Base-by-base conservation (phyloP, 2,888 invertebrate genomes). In the Plebejus argus region DNA sequence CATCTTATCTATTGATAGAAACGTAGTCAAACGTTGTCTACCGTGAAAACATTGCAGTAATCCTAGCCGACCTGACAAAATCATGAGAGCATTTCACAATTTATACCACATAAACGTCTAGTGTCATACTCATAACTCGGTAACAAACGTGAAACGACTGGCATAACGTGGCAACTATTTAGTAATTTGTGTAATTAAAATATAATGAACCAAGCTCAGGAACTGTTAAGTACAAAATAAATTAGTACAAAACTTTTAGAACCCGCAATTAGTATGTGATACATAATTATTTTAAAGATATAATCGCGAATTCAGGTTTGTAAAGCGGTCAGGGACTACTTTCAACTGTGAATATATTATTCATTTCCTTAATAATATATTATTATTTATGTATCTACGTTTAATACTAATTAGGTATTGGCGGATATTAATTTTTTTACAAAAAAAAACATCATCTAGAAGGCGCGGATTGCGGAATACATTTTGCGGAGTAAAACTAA, bases 271-370 rank as follows among this genome's bases (percentile, higher is more conserved):
- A 61, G 61, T 23, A 20, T 61, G 70, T 35, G 18, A 70, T 10
- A 74, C 20, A 18, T 76, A 58, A 58, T 56, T 58, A 58, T 56
- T 58, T 76, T 23, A 18, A 20, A 56, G 53, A 33, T 75, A 56
- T 33, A 49, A 49, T 75, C 35, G 39, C 58, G 4, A 39, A 76
- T 76, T 76, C 76, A 58, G 76, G 76, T 76, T 76, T 76, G 35
- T 35, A 76, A 76, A 39, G 76, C 76, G 76, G 76, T 76, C 74
- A 66, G 72, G 78, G 15, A 58, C 80, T 75, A n/a, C 20, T 53
- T 70, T 49, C 0, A 75, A 23, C 77, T 66, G 80, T 33, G 35
- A 76, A 45, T 70, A 33, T 53, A 75, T 56, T 84, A 66, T 66
- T 66, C 15, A 18, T 66, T 20, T 20, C 20, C 20, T 58, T 8